Percentiles rank a stretch among this genome's conserved stretches.
Conservation (phyloP, 2,797 vertebrate genomes). For the Rhodeus uyekii region DNA sequence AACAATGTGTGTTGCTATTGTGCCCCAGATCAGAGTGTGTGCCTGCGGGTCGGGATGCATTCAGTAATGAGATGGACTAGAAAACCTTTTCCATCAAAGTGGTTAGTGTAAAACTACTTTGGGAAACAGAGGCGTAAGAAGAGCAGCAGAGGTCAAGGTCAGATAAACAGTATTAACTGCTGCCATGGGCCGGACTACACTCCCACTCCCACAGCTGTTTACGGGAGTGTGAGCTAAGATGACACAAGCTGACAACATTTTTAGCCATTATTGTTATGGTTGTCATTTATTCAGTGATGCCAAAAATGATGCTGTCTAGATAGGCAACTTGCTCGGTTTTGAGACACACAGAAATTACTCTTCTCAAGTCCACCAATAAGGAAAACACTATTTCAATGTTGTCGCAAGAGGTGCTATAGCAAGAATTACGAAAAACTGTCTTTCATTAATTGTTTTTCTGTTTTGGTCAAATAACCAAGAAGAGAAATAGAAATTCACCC, state of each 20-base stretch:
- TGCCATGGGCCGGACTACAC: constrained; percentile 10
- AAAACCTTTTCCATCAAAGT: constrained; percentile 26
- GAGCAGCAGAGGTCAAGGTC: constrained; percentile 17
- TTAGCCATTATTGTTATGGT: not conserved
- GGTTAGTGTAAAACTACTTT: constrained; percentile 26
- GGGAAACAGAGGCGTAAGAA: constrained; percentile 22
- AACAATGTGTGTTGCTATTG: not conserved
- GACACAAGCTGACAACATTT: not conserved
- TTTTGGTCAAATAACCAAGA: not conserved
- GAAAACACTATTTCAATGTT: not conserved
- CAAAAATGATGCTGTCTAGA: not conserved
- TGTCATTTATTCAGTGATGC: not conserved
- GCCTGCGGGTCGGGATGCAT: not conserved
- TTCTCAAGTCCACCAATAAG: not conserved
- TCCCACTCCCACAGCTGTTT: constrained; percentile 19
- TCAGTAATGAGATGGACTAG: not conserved
- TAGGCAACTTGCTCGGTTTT: not conserved
- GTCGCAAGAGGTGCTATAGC: not conserved
- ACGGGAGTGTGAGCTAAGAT: not conserved
- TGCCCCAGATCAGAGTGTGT: not conserved
- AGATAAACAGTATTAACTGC: constrained; percentile 32
- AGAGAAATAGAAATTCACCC: not conserved
- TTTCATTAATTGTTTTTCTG: not conserved
- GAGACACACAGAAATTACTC: not conserved
- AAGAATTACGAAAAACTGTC: not conserved